phyloP scores from a whole-genome alignment of 2,113 vertebrate genomes.

The Pelvicachromis taeniatus region DNA sequence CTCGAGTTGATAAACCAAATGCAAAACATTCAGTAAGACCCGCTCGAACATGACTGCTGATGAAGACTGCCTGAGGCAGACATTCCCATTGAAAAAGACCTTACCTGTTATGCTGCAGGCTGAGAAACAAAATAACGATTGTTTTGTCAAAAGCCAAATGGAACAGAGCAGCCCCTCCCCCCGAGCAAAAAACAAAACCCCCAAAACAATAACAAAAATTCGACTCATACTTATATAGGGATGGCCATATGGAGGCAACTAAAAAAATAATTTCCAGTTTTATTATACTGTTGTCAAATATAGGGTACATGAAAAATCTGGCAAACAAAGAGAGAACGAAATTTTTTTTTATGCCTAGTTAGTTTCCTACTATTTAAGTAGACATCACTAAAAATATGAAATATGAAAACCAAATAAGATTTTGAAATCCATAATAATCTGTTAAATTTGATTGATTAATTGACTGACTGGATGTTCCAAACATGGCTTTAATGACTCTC shows the following conservation, averaged over 20 bases:
- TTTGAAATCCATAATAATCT: too few species aligned
- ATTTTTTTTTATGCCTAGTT: too few species aligned
- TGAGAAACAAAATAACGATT: not conserved
- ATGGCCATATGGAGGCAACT: not conserved
- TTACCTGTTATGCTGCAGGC: not conserved
- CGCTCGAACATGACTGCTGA: not conserved
- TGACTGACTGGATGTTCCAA: too few species aligned
- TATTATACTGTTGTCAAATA: too few species aligned
- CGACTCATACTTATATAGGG: accelerated
- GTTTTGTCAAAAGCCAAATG: not conserved
- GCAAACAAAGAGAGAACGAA: too few species aligned
- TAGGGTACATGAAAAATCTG: too few species aligned
- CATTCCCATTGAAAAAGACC: not conserved
- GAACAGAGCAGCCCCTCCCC: not conserved
- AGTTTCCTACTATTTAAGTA: too few species aligned
- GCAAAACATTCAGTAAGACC: not conserved
- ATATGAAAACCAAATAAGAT: too few species aligned
- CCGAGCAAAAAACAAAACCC: not conserved
- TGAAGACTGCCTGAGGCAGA: not conserved
- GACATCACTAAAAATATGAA: too few species aligned
- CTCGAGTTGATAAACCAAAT: not conserved
- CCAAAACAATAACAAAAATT: not conserved
- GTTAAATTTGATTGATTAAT: too few species aligned
- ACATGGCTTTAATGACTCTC: not conserved
- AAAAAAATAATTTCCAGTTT: too few species aligned